Percentiles rank a stretch among this genome's conserved stretches.
These are phyloP conservation scores for Agapetus fuscipes DNA, from an alignment of 2,888 invertebrate genomes.

Conservation along the genomic window DNA sequence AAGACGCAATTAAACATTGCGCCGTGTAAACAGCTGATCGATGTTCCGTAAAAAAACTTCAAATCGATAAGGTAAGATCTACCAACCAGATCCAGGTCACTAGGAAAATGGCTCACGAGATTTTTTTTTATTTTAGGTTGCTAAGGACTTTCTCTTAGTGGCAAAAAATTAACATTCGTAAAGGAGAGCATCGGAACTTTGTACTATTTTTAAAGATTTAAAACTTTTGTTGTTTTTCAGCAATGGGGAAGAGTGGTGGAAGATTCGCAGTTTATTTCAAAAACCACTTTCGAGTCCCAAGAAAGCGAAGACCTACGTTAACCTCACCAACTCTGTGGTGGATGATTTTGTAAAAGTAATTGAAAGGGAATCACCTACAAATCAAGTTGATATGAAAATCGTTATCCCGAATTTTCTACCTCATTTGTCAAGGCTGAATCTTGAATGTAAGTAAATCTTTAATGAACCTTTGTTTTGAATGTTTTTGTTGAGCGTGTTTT, in stretches of 20 bases:
- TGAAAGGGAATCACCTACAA: conserved; percentile 25
- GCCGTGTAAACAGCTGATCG: too few species aligned
- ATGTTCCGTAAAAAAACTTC: too few species aligned
- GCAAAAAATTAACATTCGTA: too few species aligned
- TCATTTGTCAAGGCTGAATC: conserved; percentile 59
- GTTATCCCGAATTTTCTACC: conserved; percentile 53
- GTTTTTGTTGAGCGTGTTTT: too few species aligned
- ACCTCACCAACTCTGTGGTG: conserved; percentile 52
- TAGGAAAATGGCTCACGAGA: too few species aligned
- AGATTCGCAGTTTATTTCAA: conserved; percentile 68
- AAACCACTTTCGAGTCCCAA: conserved; percentile 65
- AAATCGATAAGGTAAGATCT: too few species aligned
- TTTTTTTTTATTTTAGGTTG: too few species aligned
- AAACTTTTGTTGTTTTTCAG: conserved; percentile 47
- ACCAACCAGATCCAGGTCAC: too few species aligned
- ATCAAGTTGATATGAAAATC: conserved; percentile 12
- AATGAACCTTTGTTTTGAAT: conserved; percentile 3
- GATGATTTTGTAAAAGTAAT: conserved; percentile 53
- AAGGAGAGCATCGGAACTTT: too few species aligned
- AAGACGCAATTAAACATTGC: too few species aligned
- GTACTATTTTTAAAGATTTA: too few species aligned
- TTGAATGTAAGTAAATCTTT: conserved; percentile 57
- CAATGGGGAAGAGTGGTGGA: conserved; percentile 78
- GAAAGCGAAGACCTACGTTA: conserved; percentile 57
- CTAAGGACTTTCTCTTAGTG: too few species aligned